These are phyloP conservation scores for Datnioides undecimradiatus DNA, from an alignment of 2,113 vertebrate genomes.

Conservation along the genomic window DNA sequence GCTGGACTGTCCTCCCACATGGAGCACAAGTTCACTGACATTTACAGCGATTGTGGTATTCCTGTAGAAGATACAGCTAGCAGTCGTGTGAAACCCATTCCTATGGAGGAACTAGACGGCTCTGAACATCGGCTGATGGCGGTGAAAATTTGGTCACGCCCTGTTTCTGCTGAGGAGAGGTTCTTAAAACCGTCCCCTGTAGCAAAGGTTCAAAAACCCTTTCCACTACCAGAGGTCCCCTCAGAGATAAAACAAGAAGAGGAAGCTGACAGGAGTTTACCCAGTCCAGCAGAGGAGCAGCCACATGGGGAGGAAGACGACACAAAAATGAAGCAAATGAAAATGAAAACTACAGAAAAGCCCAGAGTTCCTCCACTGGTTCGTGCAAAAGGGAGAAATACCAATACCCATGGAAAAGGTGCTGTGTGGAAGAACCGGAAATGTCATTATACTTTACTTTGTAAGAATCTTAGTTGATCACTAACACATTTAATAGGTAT, in stretches of 20 bases:
- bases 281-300: neutral
- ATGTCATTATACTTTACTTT: neutral
- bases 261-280: neutral
- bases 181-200: rapidly evolving
- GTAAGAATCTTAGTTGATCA: neutral
- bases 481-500: neutral
- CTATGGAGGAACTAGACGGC: rapidly evolving
- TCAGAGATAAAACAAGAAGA: neutral
- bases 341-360: too few relatives aligned
- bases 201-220: neutral
- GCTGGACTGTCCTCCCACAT: slow-evolving; percentile 49
- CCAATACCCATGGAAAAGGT: neutral
- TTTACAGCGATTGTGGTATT: neutral
- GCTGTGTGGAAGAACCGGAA: neutral
- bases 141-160: rapidly evolving
- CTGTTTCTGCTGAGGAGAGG: rapidly evolving
- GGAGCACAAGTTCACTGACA: neutral
- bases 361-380: neutral
- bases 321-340: neutral
- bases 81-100: slow-evolving; percentile 30
- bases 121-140: rapidly evolving
- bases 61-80: neutral
- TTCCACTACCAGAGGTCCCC: neutral
- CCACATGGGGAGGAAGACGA: rapidly evolving
- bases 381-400: rapidly evolving